Conservation (phyloP, 2,113 vertebrate species). For the Cinclus mexicanus region DNA sequence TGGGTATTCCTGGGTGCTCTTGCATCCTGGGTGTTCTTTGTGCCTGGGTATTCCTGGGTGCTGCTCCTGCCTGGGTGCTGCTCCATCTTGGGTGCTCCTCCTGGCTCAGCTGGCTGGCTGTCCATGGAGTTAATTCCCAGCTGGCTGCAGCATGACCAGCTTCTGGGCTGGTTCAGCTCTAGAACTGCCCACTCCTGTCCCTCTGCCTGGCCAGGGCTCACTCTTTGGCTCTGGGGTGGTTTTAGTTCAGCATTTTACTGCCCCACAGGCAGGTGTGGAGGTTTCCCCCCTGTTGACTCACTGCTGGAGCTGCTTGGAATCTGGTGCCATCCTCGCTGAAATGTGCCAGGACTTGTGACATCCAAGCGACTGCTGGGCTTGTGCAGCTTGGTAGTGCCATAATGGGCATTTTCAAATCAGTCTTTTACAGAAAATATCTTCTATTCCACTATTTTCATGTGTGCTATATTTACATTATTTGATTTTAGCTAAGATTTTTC, state of each 20-base stretch:
- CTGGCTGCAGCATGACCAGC: not conserved
- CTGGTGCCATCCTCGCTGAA: rapidly evolving
- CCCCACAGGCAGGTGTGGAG: rapidly evolving
- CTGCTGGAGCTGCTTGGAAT: too few relatives aligned
- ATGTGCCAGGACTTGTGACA: rapidly evolving
- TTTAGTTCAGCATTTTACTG: not conserved
- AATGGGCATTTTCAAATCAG: not conserved
- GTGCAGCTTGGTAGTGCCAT: rapidly evolving
- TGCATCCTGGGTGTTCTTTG: too few relatives aligned
- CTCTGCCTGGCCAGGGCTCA: rapidly evolving
- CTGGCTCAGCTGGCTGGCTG: too few relatives aligned
- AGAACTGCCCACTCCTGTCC: rapidly evolving
- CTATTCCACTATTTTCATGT: not conserved
- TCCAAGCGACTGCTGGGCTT: not conserved
- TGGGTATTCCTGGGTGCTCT: too few relatives aligned
- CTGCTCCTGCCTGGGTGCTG: too few relatives aligned
- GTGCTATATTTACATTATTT: not conserved
- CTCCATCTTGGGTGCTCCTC: too few relatives aligned
- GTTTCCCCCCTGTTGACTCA: not conserved
- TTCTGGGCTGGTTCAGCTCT: not conserved
- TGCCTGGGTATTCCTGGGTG: too few relatives aligned
- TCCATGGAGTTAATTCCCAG: not conserved
- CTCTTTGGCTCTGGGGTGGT: not conserved
- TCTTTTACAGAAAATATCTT: not conserved
- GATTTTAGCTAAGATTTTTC: conserved; percentile 86